A percentile compares a stretch with the other conserved stretches of the same genome.
These are phyloP conservation scores for Drosophila erecta DNA, from an alignment of 1,140 invertebrate genomes.

Conservation along the genomic window DNA sequence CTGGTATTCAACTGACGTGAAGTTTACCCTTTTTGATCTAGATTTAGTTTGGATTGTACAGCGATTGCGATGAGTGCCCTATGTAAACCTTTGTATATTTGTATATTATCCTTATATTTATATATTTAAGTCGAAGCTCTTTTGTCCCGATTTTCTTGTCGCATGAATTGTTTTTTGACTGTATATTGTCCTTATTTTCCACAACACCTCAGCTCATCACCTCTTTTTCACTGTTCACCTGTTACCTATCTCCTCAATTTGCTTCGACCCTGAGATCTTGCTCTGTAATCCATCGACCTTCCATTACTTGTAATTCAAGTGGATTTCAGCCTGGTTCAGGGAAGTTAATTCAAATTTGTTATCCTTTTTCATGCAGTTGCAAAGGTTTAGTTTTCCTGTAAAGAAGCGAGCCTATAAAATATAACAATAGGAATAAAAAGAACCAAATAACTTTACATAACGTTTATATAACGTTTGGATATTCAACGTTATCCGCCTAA, in stretches of 20 bases:
- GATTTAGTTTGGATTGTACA: slow-evolving; percentile 43
- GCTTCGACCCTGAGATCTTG: slow-evolving; percentile 37
- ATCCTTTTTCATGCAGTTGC: slow-evolving; percentile 40
- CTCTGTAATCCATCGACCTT: slow-evolving; percentile 45
- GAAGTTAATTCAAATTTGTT: slow-evolving; percentile 79
- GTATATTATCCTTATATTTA: slow-evolving; percentile 10
- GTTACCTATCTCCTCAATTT: slow-evolving; percentile 23
- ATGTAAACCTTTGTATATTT: slow-evolving; percentile 38
- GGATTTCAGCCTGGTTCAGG: slow-evolving; percentile 74
- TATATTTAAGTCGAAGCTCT: slow-evolving; percentile 27
- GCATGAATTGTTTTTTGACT: slow-evolving; percentile 51
- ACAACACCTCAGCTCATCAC: slow-evolving; percentile 10
- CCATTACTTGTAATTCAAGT: slow-evolving; percentile 75
- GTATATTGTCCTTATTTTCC: slow-evolving; percentile 26
- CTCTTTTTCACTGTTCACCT: slow-evolving; percentile 19
- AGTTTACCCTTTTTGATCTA: slow-evolving; percentile 45
- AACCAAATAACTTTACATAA: no score
- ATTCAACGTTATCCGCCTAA: no score
- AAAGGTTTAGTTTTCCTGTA: neutral
- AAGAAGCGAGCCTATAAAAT: neutral
- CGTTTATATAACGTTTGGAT: no score
- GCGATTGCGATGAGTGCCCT: slow-evolving; percentile 28
- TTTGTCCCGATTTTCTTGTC: slow-evolving; percentile 50
- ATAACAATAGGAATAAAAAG: neutral
- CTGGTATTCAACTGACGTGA: slow-evolving; percentile 19